These are phyloP conservation scores for Nomia melanderi DNA, from an alignment of 1,140 invertebrate genomes.

Conservation along the genomic window DNA sequence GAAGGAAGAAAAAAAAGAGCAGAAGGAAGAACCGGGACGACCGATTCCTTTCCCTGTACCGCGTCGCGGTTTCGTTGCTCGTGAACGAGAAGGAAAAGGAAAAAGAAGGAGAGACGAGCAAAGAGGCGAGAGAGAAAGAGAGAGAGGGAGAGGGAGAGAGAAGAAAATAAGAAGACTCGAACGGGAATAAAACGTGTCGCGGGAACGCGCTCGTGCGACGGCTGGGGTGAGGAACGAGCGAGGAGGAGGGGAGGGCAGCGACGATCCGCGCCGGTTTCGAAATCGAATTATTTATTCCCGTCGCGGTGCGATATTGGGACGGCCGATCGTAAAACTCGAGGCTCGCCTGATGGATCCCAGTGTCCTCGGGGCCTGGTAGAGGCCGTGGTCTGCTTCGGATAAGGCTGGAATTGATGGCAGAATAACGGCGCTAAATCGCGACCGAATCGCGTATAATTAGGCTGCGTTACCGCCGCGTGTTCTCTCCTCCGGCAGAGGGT, in stretches of 20 bases:
- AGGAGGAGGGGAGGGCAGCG: neutral
- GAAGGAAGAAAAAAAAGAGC: neutral
- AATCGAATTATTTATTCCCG: constrained; percentile 65
- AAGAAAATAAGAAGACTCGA: neutral
- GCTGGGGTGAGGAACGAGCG: neutral
- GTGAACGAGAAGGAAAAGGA: neutral
- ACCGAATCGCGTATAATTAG: constrained; percentile 66
- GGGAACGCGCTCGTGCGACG: too few species aligned
- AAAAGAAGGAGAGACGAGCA: too few species aligned
- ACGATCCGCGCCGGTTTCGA: constrained; percentile 51
- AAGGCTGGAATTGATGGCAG: constrained; percentile 64
- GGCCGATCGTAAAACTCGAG: constrained; percentile 62
- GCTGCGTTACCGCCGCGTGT: constrained; percentile 38
- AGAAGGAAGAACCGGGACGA: neutral
- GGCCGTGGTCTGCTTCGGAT: constrained; percentile 60
- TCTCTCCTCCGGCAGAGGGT: neutral
- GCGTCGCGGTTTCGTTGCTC: neutral
- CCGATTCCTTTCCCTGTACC: neutral
- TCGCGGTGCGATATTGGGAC: constrained; percentile 61
- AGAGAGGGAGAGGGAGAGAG: neutral
- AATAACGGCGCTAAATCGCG: constrained; percentile 65
- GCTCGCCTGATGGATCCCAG: constrained; percentile 60
- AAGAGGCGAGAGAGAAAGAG: neutral
- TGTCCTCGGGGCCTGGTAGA: constrained; percentile 35
- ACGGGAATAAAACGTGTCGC: neutral